phyloP scores from a whole-genome alignment of 2,888 invertebrate species.

The Synanthedon formicaeformis region DNA sequence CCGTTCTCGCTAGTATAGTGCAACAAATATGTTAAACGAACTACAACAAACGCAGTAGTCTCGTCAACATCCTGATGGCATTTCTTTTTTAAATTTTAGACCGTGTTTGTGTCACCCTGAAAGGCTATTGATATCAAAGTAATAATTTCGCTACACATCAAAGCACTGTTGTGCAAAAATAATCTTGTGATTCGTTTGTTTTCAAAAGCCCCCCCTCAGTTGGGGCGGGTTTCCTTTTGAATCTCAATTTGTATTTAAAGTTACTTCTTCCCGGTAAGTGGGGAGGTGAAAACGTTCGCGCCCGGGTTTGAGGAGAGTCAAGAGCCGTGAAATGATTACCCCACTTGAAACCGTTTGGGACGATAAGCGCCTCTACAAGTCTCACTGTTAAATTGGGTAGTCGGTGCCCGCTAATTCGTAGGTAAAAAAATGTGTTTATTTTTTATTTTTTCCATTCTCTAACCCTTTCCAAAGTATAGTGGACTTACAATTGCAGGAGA shows the following conservation, averaged over 20 bases:
- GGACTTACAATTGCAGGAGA: too few relatives aligned
- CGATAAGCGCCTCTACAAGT: conserved; percentile 17
- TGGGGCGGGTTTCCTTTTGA: conserved; percentile 10
- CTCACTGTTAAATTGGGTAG: not conserved
- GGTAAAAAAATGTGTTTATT: not conserved
- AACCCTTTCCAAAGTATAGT: too few relatives aligned
- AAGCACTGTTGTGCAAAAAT: not conserved
- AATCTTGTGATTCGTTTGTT: not conserved
- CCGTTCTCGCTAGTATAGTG: too few relatives aligned
- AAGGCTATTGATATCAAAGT: not conserved
- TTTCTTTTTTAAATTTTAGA: too few relatives aligned
- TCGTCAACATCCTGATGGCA: too few relatives aligned
- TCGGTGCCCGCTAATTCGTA: not conserved
- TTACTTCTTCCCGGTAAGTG: not conserved
- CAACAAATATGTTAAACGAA: too few relatives aligned
- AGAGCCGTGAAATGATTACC: conserved; percentile 31
- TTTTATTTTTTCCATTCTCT: not conserved
- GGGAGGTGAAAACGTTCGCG: not conserved
- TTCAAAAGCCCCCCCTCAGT: not conserved
- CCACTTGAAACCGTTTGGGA: conserved; percentile 16
- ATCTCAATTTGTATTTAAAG: conserved; percentile 6
- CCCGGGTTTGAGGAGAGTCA: not conserved
- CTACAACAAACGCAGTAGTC: too few relatives aligned
- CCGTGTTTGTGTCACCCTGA: too few relatives aligned
- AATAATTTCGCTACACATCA: not conserved